phyloP scores from a whole-genome alignment of 2,888 invertebrate species.

The Dynastes maya region DNA sequence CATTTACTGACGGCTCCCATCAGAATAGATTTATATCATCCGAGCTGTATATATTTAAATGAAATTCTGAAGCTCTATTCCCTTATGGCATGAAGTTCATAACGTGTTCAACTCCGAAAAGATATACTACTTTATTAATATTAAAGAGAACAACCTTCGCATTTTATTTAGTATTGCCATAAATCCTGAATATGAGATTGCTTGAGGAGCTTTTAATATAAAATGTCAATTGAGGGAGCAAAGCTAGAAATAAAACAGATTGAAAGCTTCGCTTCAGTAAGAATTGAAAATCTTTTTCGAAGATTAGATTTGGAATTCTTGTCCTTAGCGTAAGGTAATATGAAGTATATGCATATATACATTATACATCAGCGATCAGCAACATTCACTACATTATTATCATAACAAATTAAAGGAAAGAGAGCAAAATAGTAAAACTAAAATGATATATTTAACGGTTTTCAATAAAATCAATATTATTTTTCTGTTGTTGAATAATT shows the following conservation, averaged over 20 bases:
- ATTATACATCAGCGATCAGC: no score
- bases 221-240: slow-evolving; percentile 21
- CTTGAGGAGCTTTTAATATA: slow-evolving; percentile 35
- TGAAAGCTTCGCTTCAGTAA: not conserved
- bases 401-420: no score
- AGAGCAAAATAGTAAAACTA: no score
- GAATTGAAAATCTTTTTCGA: not conserved
- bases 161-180: slow-evolving; percentile 25
- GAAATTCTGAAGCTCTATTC: not conserved
- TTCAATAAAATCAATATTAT: no score
- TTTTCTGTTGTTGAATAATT: no score
- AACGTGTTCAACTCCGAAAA: not conserved
- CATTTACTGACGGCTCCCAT: no score
- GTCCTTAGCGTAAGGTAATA: not conserved
- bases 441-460: no score
- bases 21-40: no score
- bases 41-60: not conserved
- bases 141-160: slow-evolving; percentile 2
- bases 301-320: slow-evolving; percentile 17
- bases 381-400: no score
- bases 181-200: slow-evolving; percentile 13
- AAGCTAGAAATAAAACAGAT: slow-evolving; percentile 14
- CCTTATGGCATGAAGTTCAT: not conserved
- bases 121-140: slow-evolving; percentile 28
- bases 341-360: not conserved